Conservation (phyloP, 2,113 vertebrate genomes). For the Alaudala cheleensis region DNA sequence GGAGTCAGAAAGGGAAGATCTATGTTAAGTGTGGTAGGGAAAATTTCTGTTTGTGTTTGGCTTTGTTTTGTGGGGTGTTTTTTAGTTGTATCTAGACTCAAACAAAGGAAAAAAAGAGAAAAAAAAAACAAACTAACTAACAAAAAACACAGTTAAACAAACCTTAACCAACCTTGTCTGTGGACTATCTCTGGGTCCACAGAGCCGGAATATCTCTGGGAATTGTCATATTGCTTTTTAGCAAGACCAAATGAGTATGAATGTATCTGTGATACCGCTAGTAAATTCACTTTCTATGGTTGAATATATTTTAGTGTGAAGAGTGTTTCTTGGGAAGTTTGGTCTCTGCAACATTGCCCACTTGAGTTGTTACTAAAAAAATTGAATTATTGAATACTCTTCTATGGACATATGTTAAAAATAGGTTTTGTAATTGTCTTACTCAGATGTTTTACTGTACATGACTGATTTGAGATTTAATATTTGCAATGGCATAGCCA, state of each 20-base stretch:
- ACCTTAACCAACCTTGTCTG: accelerated
- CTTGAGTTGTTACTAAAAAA: background rate
- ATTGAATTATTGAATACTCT: background rate
- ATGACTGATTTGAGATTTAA: background rate
- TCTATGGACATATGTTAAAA: background rate
- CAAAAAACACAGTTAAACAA: background rate
- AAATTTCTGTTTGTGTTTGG: background rate
- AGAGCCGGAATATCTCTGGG: background rate
- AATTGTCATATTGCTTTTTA: background rate
- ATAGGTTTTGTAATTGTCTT: background rate
- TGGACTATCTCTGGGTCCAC: too few relatives aligned
- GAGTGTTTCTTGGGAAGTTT: background rate
- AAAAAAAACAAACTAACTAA: too few relatives aligned
- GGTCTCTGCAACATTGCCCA: background rate
- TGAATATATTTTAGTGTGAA: background rate
- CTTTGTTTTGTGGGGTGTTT: accelerated
- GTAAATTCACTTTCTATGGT: background rate
- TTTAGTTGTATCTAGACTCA: background rate
- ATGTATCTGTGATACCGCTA: background rate
- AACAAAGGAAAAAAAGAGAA: background rate
- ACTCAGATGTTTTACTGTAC: background rate
- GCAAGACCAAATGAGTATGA: background rate
- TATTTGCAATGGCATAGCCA: background rate
- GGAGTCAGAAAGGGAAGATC: background rate
- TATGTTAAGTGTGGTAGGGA: background rate